These are phyloP conservation scores for Nesoenas mayeri DNA, from an alignment of 2,113 vertebrate species.

Conservation along the genomic window DNA sequence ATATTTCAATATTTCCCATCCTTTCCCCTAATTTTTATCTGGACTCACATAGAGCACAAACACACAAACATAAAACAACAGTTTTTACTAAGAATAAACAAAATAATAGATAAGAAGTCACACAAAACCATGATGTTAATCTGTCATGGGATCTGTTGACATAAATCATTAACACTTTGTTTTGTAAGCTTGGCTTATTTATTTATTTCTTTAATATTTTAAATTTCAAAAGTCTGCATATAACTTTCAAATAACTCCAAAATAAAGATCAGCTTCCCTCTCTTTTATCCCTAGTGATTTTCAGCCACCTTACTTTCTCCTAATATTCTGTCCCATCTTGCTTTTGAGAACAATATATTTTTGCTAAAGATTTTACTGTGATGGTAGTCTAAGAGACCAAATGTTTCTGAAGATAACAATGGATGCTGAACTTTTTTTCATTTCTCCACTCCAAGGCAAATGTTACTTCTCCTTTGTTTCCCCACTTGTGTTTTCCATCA, in stretches of 20 bases:
- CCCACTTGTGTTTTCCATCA: background rate
- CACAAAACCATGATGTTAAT: background rate
- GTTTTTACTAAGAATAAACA: slow-evolving; percentile 55
- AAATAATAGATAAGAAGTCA: slow-evolving; percentile 46
- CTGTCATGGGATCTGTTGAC: slow-evolving; percentile 1
- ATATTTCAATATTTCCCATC: background rate
- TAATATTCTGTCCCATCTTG: background rate
- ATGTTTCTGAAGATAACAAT: background rate
- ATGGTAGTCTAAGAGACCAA: background rate
- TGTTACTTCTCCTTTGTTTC: background rate
- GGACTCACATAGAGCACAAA: background rate
- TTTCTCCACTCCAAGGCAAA: background rate
- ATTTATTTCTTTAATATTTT: slow-evolving; percentile 42
- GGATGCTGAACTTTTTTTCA: background rate
- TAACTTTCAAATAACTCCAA: background rate
- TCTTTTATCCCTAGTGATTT: background rate
- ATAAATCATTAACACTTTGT: slow-evolving; percentile 36
- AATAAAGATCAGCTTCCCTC: background rate
- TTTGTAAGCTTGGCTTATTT: slow-evolving; percentile 26
- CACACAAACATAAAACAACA: background rate
- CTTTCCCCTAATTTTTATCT: background rate
- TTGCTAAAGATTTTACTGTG: background rate
- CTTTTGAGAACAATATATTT: background rate
- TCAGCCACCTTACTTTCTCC: background rate
- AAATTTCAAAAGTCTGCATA: slow-evolving; percentile 13